Conservation (phyloP, 2,888 invertebrate genomes). For the Tolmerus cingulatus region DNA sequence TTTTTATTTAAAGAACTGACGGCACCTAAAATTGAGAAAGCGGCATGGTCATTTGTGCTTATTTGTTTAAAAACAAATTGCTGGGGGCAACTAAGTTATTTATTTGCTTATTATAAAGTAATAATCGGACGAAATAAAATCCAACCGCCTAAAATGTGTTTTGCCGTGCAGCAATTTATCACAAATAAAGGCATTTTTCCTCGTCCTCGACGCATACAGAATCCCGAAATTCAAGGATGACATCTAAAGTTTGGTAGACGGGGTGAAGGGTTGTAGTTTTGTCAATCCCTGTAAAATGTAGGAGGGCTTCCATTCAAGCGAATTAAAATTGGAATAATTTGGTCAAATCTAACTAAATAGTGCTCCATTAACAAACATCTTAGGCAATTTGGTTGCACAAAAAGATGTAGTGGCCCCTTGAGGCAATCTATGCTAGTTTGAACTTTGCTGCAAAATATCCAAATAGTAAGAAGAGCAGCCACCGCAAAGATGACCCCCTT, state of each 20-base stretch:
- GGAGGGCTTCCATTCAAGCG: not conserved
- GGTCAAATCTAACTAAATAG: not conserved
- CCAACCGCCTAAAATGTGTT: too few species aligned
- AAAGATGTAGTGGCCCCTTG: not conserved
- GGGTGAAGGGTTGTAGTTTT: not conserved
- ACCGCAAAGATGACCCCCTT: conserved; percentile 66
- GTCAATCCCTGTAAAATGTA: not conserved
- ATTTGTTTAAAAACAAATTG: too few species aligned
- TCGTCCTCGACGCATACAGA: not conserved
- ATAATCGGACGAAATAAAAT: too few species aligned
- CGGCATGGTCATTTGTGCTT: too few species aligned
- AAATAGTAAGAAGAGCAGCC: not conserved
- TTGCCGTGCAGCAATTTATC: too few species aligned
- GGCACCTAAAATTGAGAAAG: too few species aligned
- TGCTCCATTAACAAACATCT: not conserved
- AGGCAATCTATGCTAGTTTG: not conserved
- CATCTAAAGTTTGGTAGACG: not conserved
- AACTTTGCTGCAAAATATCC: not conserved
- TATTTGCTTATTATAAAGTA: too few species aligned
- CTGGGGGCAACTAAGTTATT: too few species aligned
- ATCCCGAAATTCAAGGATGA: conserved; percentile 6
- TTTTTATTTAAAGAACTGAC: too few species aligned
- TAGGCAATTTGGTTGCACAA: not conserved
- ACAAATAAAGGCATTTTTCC: not conserved
- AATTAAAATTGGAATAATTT: not conserved